phyloP scores from a whole-genome alignment of 35 echinoderm and acorn worm genomes.

The Heliocidaris erythrogramma region DNA sequence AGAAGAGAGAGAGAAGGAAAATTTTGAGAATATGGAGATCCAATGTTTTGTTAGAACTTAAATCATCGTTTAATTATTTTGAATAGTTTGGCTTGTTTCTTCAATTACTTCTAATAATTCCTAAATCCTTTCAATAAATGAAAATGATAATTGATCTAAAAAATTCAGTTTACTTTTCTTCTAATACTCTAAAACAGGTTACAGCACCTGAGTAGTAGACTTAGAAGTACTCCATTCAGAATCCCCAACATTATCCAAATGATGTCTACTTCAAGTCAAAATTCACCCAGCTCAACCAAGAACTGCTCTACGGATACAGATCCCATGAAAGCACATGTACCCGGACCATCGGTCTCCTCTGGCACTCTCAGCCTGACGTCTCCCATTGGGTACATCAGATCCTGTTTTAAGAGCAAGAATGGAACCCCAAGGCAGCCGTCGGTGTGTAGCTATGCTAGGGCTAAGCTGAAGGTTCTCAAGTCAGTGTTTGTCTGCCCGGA shows the following conservation, averaged over 20 bases:
- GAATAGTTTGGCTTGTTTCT: too few relatives aligned
- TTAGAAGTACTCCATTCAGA: neutral
- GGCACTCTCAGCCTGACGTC: neutral
- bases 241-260: neutral
- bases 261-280: neutral
- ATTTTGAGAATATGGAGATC: too few relatives aligned
- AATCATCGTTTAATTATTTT: too few relatives aligned
- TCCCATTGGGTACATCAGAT: conserved; percentile 89
- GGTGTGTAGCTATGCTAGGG: conserved; percentile 83
- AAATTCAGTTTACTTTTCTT: neutral
- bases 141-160: neutral
- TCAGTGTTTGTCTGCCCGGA: conserved; percentile 74
- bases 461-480: conserved; percentile 75
- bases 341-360: neutral
- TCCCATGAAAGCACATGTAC: neutral
- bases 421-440: conserved; percentile 93
- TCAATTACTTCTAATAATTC: too few relatives aligned
- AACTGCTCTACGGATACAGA: neutral
- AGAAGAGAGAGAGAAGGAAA: too few relatives aligned
- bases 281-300: neutral
- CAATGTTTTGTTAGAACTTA: too few relatives aligned
- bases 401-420: conserved; percentile 99
- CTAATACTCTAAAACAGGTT: neutral
- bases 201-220: neutral
- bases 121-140: too few relatives aligned